phyloP scores from a whole-genome alignment of 1,140 invertebrate species.

The Psix sp. region DNA sequence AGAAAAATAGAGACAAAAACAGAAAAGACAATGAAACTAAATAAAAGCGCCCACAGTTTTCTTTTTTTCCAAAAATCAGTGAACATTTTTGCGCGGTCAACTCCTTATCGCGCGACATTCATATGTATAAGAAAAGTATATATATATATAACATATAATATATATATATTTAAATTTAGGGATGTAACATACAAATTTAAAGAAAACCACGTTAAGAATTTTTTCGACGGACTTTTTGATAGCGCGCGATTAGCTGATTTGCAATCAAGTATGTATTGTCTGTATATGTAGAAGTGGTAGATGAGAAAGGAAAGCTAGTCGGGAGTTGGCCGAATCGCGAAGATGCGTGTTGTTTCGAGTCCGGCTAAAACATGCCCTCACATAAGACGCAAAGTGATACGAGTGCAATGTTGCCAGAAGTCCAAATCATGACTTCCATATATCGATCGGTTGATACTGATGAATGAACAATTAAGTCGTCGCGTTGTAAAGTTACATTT shows the following conservation, averaged over 20 bases:
- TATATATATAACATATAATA: not conserved
- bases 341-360: conserved; percentile 22
- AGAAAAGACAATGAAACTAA: conserved; percentile 30
- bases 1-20: conserved; percentile 52
- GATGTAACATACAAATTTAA: conserved; percentile 16
- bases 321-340: conserved; percentile 15
- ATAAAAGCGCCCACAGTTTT: conserved; percentile 21
- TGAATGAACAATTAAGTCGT: conserved; percentile 1
- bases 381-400: conserved; percentile 23
- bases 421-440: conserved; percentile 20
- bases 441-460: conserved; percentile 8
- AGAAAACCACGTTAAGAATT: conserved; percentile 9
- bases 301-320: conserved; percentile 7
- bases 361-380: conserved; percentile 26
- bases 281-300: conserved; percentile 28
- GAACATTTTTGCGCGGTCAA: conserved; percentile 8
- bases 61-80: not conserved
- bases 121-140: conserved; percentile 7
- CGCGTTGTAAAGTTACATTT: conserved; percentile 29
- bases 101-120: conserved; percentile 18
- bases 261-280: conserved; percentile 22
- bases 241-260: conserved; percentile 22
- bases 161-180: conserved; percentile 17
- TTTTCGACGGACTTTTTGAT: conserved; percentile 30
- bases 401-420: conserved; percentile 40